A percentile compares a stretch with the other conserved stretches of the same genome.
phyloP scores from a whole-genome alignment of 2,888 invertebrate genomes.

The Lydus trimaculatus region DNA sequence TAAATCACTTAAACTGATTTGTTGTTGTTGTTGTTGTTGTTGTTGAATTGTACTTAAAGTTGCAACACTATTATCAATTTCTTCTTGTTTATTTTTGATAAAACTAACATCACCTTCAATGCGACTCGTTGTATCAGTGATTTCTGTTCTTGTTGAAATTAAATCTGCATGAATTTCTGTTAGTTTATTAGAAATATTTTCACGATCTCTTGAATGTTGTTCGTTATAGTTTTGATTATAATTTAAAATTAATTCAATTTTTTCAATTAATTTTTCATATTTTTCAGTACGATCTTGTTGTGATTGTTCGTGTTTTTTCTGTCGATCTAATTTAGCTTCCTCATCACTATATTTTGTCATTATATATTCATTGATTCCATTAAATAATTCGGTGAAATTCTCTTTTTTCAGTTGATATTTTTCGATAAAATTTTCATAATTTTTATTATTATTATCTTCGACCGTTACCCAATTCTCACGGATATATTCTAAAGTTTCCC shows the following conservation, averaged over 20 bases:
- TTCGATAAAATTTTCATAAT: background rate
- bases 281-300: slow-evolving; percentile 1
- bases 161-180: slow-evolving; percentile 24
- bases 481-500: slow-evolving; percentile 29
- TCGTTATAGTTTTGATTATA: slow-evolving; percentile 14
- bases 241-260: background rate
- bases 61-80: slow-evolving; percentile 11
- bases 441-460: background rate
- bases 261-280: slow-evolving; percentile 9
- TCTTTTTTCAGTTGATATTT: slow-evolving; percentile 3
- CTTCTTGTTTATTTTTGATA: slow-evolving; percentile 23
- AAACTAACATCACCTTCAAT: slow-evolving; percentile 16
- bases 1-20: background rate
- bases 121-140: slow-evolving; percentile 9
- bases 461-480: slow-evolving; percentile 24
- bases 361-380: slow-evolving; percentile 9
- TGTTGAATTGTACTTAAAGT: background rate
- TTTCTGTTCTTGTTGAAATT: slow-evolving; percentile 23
- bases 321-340: slow-evolving; percentile 15
- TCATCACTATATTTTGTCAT: slow-evolving; percentile 11
- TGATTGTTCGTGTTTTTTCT: slow-evolving; percentile 17
- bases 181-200: slow-evolving; percentile 20
- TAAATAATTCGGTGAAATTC: background rate
- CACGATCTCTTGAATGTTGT: slow-evolving; percentile 11
- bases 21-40: background rate